Base-by-base conservation (phyloP, 2,888 invertebrate genomes). In the Pyrrhosoma nymphula region DNA sequence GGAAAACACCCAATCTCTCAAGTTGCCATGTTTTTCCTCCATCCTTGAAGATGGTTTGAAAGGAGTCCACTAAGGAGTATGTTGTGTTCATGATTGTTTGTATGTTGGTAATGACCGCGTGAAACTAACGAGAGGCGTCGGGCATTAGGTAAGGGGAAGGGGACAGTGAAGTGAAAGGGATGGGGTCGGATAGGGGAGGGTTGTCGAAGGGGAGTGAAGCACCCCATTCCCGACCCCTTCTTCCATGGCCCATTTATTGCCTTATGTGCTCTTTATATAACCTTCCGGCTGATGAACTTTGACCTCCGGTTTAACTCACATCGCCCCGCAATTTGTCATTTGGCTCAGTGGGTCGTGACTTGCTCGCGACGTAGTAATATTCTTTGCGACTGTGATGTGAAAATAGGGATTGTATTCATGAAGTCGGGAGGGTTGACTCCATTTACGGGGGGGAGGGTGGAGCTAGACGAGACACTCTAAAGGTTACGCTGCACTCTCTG, bases 291-390 rank as follows among this genome's bases (percentile, higher is more conserved):
- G 82, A 35, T 82, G 82, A 82, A 82, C 82, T 82, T 82, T 82
- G 82, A 82, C 82, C 82, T 82, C 82, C 18, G 82, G 12, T 35
- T 82, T 18, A 82, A 30, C 82, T 35, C 82, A 14, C 82, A 35
- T 30, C 82, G 82, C 82, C 82, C 35, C 82, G 82, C 82, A 82
- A 35, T 82, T 82, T 30, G 82, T 82, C 82, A 82, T 82, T 35
- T 82, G 82, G 35, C 82, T 82, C 35, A 82, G 82, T 82, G 82
- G 82, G 82, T 82, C 82, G 82, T 82, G 82, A 35, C 82, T 30
- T 23, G 82, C 26, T 82, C 30, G 23, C 82, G 35, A 35, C 16
- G 30, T 35, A 35, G 82, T 35, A 16, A 82, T 82, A 82, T 82
- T 82, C 82, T 82, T 82, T 14, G 82, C 82, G 82, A 82, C 82